These are phyloP conservation scores for Popillia japonica DNA, from an alignment of 1,140 invertebrate genomes.

Conservation along the genomic window DNA sequence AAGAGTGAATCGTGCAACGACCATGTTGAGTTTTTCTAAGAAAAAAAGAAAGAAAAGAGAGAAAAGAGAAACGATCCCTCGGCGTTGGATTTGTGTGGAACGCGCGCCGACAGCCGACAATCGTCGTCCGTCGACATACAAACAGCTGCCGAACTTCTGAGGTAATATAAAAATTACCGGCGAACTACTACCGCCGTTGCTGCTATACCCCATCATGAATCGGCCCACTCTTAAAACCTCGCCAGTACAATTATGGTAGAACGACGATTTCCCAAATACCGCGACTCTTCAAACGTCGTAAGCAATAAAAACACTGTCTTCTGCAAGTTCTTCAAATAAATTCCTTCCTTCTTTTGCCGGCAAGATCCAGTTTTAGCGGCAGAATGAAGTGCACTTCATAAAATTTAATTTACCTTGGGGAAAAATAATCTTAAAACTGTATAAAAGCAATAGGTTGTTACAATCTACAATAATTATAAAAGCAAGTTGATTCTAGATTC, in stretches of 20 bases:
- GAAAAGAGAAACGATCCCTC: constrained; percentile 17
- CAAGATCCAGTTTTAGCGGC: no score
- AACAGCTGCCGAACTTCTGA: constrained; percentile 34
- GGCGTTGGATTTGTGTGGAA: constrained; percentile 30
- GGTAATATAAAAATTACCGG: constrained; percentile 34
- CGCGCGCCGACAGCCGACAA: constrained; percentile 27
- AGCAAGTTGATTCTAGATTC: no score
- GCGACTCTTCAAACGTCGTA: neutral
- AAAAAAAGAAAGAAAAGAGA: constrained; percentile 27
- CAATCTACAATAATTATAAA: no score
- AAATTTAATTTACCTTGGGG: no score
- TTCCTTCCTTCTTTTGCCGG: neutral
- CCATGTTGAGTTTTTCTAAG: constrained; percentile 29
- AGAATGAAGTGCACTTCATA: no score
- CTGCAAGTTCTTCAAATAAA: neutral
- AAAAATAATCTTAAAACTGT: no score
- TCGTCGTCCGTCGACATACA: constrained; percentile 27
- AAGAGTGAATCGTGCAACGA: constrained; percentile 7
- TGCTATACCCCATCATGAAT: constrained; percentile 16
- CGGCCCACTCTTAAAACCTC: constrained; percentile 5
- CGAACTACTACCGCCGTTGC: neutral
- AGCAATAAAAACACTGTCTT: neutral
- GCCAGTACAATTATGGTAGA: constrained; percentile 17
- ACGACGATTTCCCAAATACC: constrained; percentile 17
- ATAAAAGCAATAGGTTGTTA: no score